Base-by-base conservation (phyloP, 2,888 invertebrate genomes). In the Pilophorus perplexus region DNA sequence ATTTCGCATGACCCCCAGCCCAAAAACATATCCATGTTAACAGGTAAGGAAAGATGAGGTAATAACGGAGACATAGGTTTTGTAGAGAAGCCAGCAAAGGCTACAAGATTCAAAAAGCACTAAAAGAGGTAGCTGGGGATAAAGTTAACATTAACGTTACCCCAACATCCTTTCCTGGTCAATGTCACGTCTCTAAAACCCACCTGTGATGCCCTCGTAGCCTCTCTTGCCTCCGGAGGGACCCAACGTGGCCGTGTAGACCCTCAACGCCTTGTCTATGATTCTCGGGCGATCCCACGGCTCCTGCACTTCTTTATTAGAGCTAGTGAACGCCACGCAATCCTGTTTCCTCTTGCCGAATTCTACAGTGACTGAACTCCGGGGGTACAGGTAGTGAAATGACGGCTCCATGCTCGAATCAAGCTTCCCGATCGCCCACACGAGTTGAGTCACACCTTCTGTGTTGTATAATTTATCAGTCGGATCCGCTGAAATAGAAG, bases 341-440 rank as follows among this genome's bases (percentile, higher is more conserved):
- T 86, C 89, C 72, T 85, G 69, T 23, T 80, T 78, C 0, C 84
- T 83, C 8, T 83, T 81, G 67, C 82, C 83, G 23, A 93, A 82
- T 69, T 86, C 81, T 12, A 93, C 79, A 69, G 80, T 77, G 3
- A 89, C 79, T 77, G 89, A 83, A 33, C 66, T 66, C 75, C 86
- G 86, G 8, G 88, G 90, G 78, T 89, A 92, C 67, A 85, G 78
- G 64, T 88, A 86, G 76, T 94, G 94, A 78, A 89, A 91, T 71
- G 86, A 85, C 0, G 93, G 93, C 75, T 90, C 90, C 69, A 84
- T 84, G 72, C 84, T 86, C 23, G 83, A 80, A 76, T 90, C 90
- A 71, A 93, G 78, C 70, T 84, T 81, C 2, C 94, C 94, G 64
- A 93, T 78, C 1, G 93, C 91, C 93, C 93, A 94, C 65, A 93